Evolutionary conservation across 2,797 vertebrate species (phyloP).

Genomic region (Lemur catta): DNA sequence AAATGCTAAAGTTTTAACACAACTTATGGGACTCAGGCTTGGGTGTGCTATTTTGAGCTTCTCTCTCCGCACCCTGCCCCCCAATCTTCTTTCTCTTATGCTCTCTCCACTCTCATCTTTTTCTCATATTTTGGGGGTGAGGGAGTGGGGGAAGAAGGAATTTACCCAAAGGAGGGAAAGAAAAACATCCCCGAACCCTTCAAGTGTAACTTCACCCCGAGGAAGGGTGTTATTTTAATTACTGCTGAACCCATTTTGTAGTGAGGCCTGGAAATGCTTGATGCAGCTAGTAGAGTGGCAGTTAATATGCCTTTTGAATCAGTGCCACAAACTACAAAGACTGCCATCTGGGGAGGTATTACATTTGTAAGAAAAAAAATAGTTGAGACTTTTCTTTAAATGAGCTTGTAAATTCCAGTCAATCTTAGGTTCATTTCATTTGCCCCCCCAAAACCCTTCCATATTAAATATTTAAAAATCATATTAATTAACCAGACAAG

Average conservation of each 20-base stretch:
- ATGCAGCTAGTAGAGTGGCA: slow-evolving; percentile 79
- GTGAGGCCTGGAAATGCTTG: slow-evolving; percentile 78
- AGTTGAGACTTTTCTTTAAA: slow-evolving; percentile 83
- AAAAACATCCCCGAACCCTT: slow-evolving; percentile 71
- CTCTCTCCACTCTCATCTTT: slow-evolving; percentile 7
- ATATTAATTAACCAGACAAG: slow-evolving; percentile 79
- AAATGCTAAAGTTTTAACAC: slow-evolving; percentile 71
- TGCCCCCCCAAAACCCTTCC: slow-evolving; percentile 50
- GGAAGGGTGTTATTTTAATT: slow-evolving; percentile 82
- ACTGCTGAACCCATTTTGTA: slow-evolving; percentile 77
- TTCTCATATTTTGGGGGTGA: background rate
- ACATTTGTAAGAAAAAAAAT: slow-evolving; percentile 78
- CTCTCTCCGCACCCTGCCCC: background rate
- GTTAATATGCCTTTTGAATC: slow-evolving; percentile 85
- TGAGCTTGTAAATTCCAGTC: slow-evolving; percentile 81
- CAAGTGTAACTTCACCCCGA: slow-evolving; percentile 71
- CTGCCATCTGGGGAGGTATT: slow-evolving; percentile 85
- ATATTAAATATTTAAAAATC: slow-evolving; percentile 70
- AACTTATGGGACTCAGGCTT: slow-evolving; percentile 59
- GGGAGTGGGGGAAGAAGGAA: background rate
- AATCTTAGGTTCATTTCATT: slow-evolving; percentile 74
- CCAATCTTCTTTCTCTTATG: background rate
- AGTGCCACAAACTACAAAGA: slow-evolving; percentile 85
- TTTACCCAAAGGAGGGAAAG: slow-evolving; percentile 65
- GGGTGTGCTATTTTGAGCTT: slow-evolving; percentile 16